These are phyloP conservation scores for Dasyurus viverrinus DNA, from an alignment of 2,113 vertebrate species.

Conservation along the genomic window DNA sequence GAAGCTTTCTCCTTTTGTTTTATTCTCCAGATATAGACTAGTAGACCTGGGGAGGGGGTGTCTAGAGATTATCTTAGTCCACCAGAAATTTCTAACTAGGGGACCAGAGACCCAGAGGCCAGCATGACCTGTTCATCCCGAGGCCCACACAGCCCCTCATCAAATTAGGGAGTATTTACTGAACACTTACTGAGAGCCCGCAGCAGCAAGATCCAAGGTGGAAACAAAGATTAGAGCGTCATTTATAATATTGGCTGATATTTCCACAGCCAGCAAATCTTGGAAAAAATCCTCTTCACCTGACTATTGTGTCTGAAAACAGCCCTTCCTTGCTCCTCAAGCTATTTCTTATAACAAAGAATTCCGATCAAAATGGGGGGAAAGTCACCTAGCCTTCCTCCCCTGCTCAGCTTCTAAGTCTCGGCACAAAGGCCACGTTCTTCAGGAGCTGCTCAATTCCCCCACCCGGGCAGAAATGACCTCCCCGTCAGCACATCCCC, in stretches of 20 bases:
- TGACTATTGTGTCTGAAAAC: background rate
- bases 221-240: conserved; percentile 66
- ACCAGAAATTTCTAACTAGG: background rate
- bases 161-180: conserved; percentile 68
- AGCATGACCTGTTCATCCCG: background rate
- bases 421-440: background rate
- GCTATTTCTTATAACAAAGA: background rate
- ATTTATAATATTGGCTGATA: conserved; percentile 40
- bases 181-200: conserved; percentile 71
- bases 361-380: background rate
- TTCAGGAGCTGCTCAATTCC: background rate
- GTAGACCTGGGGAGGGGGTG: background rate
- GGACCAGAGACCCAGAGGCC: background rate
- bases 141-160: background rate
- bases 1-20: conserved; percentile 49
- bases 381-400: background rate
- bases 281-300: conserved; percentile 33
- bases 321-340: background rate
- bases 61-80: background rate
- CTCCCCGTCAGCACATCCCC: background rate
- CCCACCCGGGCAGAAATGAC: background rate
- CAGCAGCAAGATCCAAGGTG: conserved; percentile 67
- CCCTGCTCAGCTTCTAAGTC: background rate
- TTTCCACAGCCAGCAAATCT: conserved; percentile 29
- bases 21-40: conserved; percentile 30